Percentiles rank a stretch among this genome's conserved stretches.
Conservation (phyloP, 2,888 invertebrate species). For the Taenaris catops region DNA sequence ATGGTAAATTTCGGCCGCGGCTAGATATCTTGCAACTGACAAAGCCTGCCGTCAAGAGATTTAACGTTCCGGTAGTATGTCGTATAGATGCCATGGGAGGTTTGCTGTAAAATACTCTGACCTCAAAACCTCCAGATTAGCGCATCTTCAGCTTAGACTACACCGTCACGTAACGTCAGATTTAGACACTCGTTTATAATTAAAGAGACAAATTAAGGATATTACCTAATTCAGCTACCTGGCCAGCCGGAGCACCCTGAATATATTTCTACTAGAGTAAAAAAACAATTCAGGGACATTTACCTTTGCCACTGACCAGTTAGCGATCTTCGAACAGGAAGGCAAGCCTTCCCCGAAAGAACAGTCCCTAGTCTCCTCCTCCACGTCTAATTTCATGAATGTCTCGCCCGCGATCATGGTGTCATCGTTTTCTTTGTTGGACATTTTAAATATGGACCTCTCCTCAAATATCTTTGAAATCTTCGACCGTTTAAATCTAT, state of each 20-base stretch:
- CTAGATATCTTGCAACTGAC: too few species aligned
- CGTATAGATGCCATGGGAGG: too few species aligned
- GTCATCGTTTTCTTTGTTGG: slow-evolving; percentile 37
- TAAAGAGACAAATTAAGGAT: background rate
- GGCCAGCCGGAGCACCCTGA: slow-evolving; percentile 9
- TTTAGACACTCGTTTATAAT: too few species aligned
- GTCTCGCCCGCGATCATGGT: slow-evolving; percentile 35
- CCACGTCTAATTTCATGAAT: slow-evolving; percentile 45
- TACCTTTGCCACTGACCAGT: slow-evolving; percentile 57
- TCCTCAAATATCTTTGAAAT: slow-evolving; percentile 59
- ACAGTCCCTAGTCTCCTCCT: slow-evolving; percentile 64
- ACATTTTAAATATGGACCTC: slow-evolving; percentile 50
- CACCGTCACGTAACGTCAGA: too few species aligned
- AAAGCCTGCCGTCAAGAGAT: too few species aligned
- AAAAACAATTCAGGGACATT: too few species aligned
- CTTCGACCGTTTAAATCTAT: slow-evolving; percentile 32
- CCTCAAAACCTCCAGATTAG: too few species aligned
- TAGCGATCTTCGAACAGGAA: slow-evolving; percentile 25
- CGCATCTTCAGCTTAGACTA: too few species aligned
- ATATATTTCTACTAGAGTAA: slow-evolving; percentile 11
- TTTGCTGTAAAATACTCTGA: too few species aligned
- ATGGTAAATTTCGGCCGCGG: too few species aligned
- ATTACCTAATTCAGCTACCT: slow-evolving; percentile 11
- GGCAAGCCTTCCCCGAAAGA: slow-evolving; percentile 43
- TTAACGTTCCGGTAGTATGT: too few species aligned